Conservation (phyloP, 1,140 invertebrate species). For the Vanessa tameamea region DNA sequence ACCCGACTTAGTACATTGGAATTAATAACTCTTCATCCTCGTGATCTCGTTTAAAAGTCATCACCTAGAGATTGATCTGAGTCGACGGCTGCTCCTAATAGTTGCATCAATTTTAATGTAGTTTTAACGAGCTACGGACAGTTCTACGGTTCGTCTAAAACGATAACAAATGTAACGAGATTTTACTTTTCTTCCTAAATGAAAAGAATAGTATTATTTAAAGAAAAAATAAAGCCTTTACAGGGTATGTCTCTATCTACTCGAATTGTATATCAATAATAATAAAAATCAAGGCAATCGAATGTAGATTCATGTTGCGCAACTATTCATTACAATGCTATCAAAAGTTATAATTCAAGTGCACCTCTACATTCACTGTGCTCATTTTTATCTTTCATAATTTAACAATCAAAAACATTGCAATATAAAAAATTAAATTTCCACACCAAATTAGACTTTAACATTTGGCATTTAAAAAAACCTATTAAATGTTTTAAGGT, state of each 20-base stretch:
- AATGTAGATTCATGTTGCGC: slow-evolving; percentile 12
- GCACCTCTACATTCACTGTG: not conserved
- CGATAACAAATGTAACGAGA: not conserved
- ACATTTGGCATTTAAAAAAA: too few species aligned
- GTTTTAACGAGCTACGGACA: slow-evolving; percentile 29
- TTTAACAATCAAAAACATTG: too few species aligned
- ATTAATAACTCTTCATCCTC: slow-evolving; percentile 16
- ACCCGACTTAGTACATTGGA: not conserved
- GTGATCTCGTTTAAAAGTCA: slow-evolving; percentile 31
- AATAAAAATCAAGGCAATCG: slow-evolving; percentile 5
- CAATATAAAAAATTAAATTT: too few species aligned
- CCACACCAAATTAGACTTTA: too few species aligned
- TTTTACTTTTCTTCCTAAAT: not conserved
- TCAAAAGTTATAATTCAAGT: not conserved
- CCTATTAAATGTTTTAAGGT: too few species aligned
- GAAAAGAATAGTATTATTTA: not conserved
- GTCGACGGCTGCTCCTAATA: slow-evolving; percentile 28
- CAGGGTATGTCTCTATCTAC: not conserved
- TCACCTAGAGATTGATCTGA: slow-evolving; percentile 19
- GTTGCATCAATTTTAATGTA: slow-evolving; percentile 31
- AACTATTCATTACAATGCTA: slow-evolving; percentile 16
- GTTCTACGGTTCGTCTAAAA: not conserved
- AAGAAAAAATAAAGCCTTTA: too few species aligned
- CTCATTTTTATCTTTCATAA: not conserved
- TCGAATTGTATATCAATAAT: not conserved